A percentile compares a stretch with the other conserved stretches of the same genome.
These are phyloP conservation scores for Yoshiicerus persimilis DNA, from an alignment of 1,140 invertebrate species.

Conservation along the genomic window DNA sequence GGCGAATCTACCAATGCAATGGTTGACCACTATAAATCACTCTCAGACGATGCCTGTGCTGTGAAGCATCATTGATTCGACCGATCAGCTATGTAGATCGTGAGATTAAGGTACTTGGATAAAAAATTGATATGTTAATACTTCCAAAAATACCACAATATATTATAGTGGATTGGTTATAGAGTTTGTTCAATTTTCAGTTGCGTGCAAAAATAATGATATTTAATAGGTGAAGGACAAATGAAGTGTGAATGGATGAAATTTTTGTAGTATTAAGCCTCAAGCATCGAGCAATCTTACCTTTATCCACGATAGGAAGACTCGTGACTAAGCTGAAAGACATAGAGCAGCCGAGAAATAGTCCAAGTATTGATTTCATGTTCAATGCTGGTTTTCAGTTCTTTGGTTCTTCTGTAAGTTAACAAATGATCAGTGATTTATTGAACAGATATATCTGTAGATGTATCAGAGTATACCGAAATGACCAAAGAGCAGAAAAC, in stretches of 20 bases:
- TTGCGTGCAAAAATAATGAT: background rate
- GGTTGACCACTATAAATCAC: too few relatives aligned
- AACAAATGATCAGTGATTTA: background rate
- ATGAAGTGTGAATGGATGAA: background rate
- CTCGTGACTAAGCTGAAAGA: background rate
- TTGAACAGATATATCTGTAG: too few relatives aligned
- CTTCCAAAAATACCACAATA: too few relatives aligned
- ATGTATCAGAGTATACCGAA: background rate
- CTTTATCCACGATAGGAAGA: conserved; percentile 45
- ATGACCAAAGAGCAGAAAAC: too few relatives aligned
- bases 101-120: too few relatives aligned
- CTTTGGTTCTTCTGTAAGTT: background rate
- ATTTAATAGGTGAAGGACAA: background rate
- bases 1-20: too few relatives aligned
- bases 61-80: too few relatives aligned
- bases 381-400: background rate
- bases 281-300: background rate
- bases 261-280: background rate
- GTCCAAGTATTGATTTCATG: background rate
- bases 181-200: background rate
- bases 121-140: too few relatives aligned
- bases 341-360: background rate
- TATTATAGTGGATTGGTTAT: background rate
- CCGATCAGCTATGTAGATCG: too few relatives aligned
- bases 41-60: too few relatives aligned